These are phyloP conservation scores for Solenopsis invicta DNA, from an alignment of 1,140 invertebrate species.

Conservation along the genomic window DNA sequence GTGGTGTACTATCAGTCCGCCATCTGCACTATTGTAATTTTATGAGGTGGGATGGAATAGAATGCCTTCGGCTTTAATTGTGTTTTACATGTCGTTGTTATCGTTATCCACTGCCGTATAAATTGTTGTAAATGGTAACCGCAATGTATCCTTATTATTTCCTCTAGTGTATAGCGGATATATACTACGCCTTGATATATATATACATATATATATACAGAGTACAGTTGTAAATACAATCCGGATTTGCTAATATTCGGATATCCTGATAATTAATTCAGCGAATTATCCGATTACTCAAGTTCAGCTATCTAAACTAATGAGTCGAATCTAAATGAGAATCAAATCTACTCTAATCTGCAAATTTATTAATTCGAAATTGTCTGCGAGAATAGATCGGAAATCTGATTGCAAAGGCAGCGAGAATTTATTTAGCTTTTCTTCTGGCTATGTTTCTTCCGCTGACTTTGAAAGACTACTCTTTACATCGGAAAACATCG, in stretches of 20 bases:
- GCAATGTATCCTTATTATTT: slow-evolving; percentile 28
- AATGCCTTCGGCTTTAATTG: slow-evolving; percentile 14
- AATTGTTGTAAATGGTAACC: not conserved
- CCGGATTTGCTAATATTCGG: slow-evolving; percentile 11
- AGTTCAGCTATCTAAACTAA: not conserved
- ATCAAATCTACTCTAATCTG: not conserved
- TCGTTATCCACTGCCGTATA: not conserved
- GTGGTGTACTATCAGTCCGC: slow-evolving; percentile 34
- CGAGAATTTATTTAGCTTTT: slow-evolving; percentile 22
- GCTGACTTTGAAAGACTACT: not conserved
- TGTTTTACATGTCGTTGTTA: slow-evolving; percentile 33
- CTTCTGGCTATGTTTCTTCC: not conserved
- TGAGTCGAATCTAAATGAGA: slow-evolving; percentile 1
- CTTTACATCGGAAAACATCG: not conserved
- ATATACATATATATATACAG: not conserved
- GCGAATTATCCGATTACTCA: slow-evolving; percentile 11
- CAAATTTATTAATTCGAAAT: slow-evolving; percentile 13
- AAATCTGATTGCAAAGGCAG: not conserved
- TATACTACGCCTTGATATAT: not conserved
- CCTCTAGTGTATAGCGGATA: not conserved
- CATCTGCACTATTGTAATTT: slow-evolving; percentile 41
- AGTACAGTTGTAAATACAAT: not conserved
- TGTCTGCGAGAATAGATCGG: not conserved
- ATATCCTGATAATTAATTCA: slow-evolving; percentile 32
- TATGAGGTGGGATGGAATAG: slow-evolving; percentile 10